Conservation (phyloP, 2,797 vertebrate genomes). For the Diglossa cyanea region DNA sequence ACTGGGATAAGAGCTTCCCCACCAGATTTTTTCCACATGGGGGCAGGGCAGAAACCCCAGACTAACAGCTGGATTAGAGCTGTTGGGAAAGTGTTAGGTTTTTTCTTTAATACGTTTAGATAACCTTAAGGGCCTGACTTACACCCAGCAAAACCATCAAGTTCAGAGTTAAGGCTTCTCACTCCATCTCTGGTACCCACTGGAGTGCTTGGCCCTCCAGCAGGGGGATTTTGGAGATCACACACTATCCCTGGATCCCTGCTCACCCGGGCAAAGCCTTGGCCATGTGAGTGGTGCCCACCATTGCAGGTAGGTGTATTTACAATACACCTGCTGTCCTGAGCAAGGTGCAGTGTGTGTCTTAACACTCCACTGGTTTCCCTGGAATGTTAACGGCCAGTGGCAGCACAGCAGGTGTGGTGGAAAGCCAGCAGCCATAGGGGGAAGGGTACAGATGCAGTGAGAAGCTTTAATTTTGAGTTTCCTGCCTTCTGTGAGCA, state of each 20-base stretch:
- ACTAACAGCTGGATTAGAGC: neutral
- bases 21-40: neutral
- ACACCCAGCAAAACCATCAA: neutral
- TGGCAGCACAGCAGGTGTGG: neutral
- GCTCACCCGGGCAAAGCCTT: neutral
- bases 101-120: neutral
- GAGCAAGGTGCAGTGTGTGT: neutral
- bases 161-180: constrained; percentile 39
- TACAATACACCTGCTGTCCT: neutral
- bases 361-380: neutral
- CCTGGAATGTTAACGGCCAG: neutral
- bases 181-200: neutral
- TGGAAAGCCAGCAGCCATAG: neutral
- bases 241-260: neutral
- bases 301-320: neutral
- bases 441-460: constrained; percentile 19
- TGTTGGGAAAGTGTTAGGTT: neutral
- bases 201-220: neutral
- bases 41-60: neutral
- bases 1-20: neutral
- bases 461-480: constrained; percentile 30
- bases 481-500: constrained; percentile 25
- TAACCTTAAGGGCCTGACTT: constrained; percentile 43
- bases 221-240: neutral
- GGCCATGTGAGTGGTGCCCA: neutral